Evolutionary conservation across 2,797 vertebrate genomes (phyloP), one percentile per base, ranked within the genome.

Genomic region (Lithobates sylvaticus): DNA sequence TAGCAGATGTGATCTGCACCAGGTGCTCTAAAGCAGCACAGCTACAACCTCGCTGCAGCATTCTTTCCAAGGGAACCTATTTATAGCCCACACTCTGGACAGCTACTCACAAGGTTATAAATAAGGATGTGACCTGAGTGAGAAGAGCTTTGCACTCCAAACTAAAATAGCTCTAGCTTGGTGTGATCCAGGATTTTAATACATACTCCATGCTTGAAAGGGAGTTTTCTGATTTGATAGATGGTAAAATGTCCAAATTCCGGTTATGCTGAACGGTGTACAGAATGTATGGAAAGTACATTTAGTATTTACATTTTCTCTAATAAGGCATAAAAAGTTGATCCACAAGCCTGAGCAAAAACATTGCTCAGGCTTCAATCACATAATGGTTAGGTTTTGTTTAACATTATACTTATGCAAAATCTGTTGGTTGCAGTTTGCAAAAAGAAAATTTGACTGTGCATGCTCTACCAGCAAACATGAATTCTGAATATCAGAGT

Each of bases 101-200:
- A 44, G 81, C 26, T 39, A 44, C 42, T 79, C 76, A 47, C 47
- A 69, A 74, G 76, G 75, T 84, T 76, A 84, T 87, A 84, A 75
- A 84, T 76, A 84, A 87, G 76, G 86, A 84, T 79, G 77, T 76
- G 71, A 84, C 81, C 76, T 65, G 71, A 61, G 36, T 23, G 78
- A 84, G 47, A 58, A 73, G 26, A 79, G 81, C 70, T 84, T 87
- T 79, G 78, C 81, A 87, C 81, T 76, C n/a, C n/a, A n/a, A 18
- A 58, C 70, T 29, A 78, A 84, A 84, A 84, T 84, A 84, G 76
- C 58, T 4, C 9, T 1, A 26, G 58, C 76, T 47, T 42, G 47
- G 77, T 61, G 68, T 27, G 23, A 81, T 54, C 26, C 65, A 67
- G n/a, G 65, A 61, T 61, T 61, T 23, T 23, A 61, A 23, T 61